Evolutionary conservation across 1,140 invertebrate genomes (phyloP).

Genomic region (Chironomus striatipennis): DNA sequence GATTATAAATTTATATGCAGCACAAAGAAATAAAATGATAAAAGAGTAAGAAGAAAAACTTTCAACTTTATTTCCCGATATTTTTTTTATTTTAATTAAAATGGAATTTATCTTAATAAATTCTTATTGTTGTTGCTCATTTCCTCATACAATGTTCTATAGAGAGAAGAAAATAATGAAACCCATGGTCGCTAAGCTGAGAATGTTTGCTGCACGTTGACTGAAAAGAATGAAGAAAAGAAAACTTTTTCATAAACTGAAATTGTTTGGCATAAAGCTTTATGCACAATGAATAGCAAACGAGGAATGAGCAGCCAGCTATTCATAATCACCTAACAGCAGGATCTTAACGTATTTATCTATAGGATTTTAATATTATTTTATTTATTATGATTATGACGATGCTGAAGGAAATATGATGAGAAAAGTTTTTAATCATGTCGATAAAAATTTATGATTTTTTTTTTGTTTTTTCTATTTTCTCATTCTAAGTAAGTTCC

Average conservation of each 20-base stretch:
- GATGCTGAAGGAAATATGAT: neutral
- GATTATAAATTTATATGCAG: no score
- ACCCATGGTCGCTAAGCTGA: neutral
- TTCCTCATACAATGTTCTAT: neutral
- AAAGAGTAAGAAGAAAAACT: neutral
- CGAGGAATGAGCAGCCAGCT: no score
- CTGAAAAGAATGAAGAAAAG: neutral
- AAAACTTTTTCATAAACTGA: conserved; percentile 8
- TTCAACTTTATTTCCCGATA: no score
- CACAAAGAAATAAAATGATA: neutral
- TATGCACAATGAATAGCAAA: neutral
- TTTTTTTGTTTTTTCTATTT: no score
- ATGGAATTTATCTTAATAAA: neutral
- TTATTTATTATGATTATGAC: no score
- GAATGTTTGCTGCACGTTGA: neutral
- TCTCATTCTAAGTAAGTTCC: no score
- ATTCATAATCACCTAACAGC: no score
- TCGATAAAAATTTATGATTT: neutral
- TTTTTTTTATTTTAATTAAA: conserved; percentile 15
- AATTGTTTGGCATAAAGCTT: neutral
- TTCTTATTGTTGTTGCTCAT: neutral
- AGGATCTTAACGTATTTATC: no score
- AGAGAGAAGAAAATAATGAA: neutral
- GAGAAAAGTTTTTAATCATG: neutral
- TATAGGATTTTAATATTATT: no score